Base-by-base conservation (phyloP, 2,888 invertebrate species). In the Therioaphis trifolii region DNA sequence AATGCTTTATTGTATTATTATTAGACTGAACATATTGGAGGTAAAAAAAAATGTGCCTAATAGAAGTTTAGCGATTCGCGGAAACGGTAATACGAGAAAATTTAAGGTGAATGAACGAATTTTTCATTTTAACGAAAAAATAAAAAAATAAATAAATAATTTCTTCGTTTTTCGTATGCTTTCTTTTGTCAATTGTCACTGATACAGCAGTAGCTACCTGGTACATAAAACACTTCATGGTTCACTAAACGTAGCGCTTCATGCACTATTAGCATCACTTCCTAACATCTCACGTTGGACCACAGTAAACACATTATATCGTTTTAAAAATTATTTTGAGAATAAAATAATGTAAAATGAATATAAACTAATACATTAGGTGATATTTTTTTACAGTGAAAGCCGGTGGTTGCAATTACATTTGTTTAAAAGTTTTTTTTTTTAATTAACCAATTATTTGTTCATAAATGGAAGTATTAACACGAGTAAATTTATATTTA, bases 211-310 rank as follows among this genome's bases (percentile, higher is more conserved):
- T 46, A 46, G 27, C 29, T 29, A 46, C 29, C 46, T 27, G 21
- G 55, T 58, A 49, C 29, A 35, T 35, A 35, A 35, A 35, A 35
- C 14, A n/a, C 80, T 63, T 52, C 74, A 72, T 15, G 74, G 82
- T 63, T 82, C 61, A 52, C 82, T 63, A 72, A 72, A n/a, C 72
- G 63, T 35, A 72, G 80, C 49, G 63, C 63, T 82, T 82, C 74
- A 80, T 29, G 71, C 80, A 29, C 71, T 58, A 66, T 82, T 72
- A 74, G 46, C 24, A 82, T 72, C 58, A 72, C 40, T 82, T 72
- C 63, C 82, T 35, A 15, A n/a, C 72, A 18, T 40, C 12, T 40
- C 9, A 40, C 15, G 11, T 1, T 68, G 18, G 49, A 35, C 49
- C 46, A 46, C 4, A 14, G 15, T 18, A 40, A 74, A 55, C 55